Evolutionary conservation across 1,140 invertebrate species (phyloP).

Genomic region (Polypedilum vanderplanki): DNA sequence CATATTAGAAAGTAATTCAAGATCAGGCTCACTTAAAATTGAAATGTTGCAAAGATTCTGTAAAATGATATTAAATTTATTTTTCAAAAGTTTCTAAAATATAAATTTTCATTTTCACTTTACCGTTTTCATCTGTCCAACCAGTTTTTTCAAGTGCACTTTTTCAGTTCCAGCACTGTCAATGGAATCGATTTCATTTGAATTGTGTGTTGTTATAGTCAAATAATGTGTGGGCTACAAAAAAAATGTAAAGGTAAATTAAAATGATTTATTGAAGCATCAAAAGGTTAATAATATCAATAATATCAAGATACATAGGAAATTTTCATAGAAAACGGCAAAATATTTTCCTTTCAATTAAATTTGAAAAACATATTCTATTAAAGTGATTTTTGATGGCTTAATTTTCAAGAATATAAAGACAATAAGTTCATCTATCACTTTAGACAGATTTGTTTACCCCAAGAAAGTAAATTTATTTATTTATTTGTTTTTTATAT

Average conservation of each 20-base stretch:
- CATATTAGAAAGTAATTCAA: constrained; percentile 76
- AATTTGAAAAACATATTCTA: background rate
- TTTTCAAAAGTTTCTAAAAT: no score
- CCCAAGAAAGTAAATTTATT: no score
- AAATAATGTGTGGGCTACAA: constrained; percentile 44
- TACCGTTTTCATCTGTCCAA: constrained; percentile 60
- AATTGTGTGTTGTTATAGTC: constrained; percentile 48
- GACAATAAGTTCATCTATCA: no score
- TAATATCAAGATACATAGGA: background rate
- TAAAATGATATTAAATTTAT: no score
- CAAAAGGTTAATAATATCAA: background rate
- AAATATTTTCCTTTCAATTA: background rate
- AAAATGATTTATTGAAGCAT: background rate
- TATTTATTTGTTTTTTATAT: no score
- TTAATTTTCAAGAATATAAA: no score
- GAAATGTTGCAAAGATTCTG: constrained; percentile 69
- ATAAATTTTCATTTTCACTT: no score
- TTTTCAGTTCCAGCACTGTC: constrained; percentile 44
- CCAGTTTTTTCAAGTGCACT: constrained; percentile 54
- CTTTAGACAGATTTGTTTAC: no score
- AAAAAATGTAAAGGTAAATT: background rate
- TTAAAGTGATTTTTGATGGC: no score
- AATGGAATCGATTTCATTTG: constrained; percentile 59
- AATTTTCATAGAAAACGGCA: background rate
- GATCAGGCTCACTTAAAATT: constrained; percentile 66